phyloP scores from a whole-genome alignment of 2,797 vertebrate genomes.

The Labroides dimidiatus region DNA sequence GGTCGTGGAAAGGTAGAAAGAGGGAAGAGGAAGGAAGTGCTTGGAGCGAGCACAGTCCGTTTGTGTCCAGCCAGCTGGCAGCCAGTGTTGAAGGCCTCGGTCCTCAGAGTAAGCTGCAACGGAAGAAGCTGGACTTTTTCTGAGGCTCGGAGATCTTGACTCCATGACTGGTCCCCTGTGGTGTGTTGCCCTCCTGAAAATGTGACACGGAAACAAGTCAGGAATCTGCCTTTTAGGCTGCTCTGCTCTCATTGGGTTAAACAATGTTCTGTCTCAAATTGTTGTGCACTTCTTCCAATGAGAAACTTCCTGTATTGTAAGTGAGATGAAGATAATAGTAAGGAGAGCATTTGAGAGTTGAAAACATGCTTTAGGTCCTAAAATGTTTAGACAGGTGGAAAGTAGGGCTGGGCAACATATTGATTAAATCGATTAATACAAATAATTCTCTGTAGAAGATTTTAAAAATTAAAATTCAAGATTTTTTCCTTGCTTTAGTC shows the following conservation, averaged over 20 bases:
- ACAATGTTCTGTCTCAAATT: neutral
- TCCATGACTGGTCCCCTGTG: slow-evolving; percentile 93
- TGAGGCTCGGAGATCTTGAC: slow-evolving; percentile 96
- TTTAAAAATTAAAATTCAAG: too few species aligned
- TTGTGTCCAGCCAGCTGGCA: slow-evolving; percentile 75
- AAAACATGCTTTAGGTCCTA: too few species aligned
- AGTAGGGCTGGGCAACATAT: too few species aligned
- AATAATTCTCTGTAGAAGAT: too few species aligned
- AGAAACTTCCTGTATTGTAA: neutral
- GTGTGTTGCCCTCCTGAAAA: slow-evolving; percentile 93
- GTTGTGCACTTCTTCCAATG: neutral
- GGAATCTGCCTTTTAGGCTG: neutral
- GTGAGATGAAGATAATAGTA: neutral
- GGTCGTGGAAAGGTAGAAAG: slow-evolving; percentile 43
- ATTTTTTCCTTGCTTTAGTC: too few species aligned
- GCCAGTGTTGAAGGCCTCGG: slow-evolving; percentile 72
- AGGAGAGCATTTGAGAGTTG: too few species aligned
- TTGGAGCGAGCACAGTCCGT: slow-evolving; percentile 88
- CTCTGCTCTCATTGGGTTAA: neutral
- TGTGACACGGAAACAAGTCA: slow-evolving; percentile 25
- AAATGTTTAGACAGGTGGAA: too few species aligned
- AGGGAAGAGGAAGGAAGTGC: slow-evolving; percentile 68
- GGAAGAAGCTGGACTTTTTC: slow-evolving; percentile 98
- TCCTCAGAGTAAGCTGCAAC: slow-evolving; percentile 95
- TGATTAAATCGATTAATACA: too few species aligned